Base-by-base conservation (phyloP, 2,888 invertebrate species). In the Morpho achilles region DNA sequence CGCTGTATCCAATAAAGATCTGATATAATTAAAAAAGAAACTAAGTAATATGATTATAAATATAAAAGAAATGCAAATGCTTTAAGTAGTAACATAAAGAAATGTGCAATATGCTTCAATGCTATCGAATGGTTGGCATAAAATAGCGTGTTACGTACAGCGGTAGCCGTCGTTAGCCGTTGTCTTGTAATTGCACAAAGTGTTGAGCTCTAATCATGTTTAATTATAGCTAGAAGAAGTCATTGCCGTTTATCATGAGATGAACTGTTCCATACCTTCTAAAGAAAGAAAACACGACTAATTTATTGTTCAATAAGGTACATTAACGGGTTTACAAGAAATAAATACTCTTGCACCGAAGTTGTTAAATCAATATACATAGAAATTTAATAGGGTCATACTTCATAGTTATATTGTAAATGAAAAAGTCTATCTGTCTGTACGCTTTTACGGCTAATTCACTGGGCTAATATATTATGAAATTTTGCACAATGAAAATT, bases 201-300 rank as follows among this genome's bases (percentile, higher is more conserved):
- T 88, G 87, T 82, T 86, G 84, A 87, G 84, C 84, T 82, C 81
- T 86, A 88, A 89, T 88, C 87, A 85, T 83, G 80, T 85, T 85
- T 89, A 89, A 89, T 89, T 88, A 89, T 77, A 82, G 81, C 65
- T 58, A 81, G 77, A 79, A 79, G 82, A 79, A 87, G 82, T 88
- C 89, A 89, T 88, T 89, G 89, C 84, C 70, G 80, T 80, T 85
- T 80, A 85, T 84, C 90, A 89, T 89, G 90, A 87, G 84, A 90
- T 84, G 82, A 88, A 89, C 89, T 85, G 90, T 88, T 89, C 87
- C 86, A 81, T 74, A 80, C 76, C 77, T 75, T 81, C 71, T 81
- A 82, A 85, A 71, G 75, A 78, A 78, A 81, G 80, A 78, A 80
- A 16, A 16, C 16, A 82, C 82, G 77, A 83, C 79, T 71, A 76